phyloP scores from a whole-genome alignment of 2,797 vertebrate genomes.

The Melanotaenia parkinsoni region DNA sequence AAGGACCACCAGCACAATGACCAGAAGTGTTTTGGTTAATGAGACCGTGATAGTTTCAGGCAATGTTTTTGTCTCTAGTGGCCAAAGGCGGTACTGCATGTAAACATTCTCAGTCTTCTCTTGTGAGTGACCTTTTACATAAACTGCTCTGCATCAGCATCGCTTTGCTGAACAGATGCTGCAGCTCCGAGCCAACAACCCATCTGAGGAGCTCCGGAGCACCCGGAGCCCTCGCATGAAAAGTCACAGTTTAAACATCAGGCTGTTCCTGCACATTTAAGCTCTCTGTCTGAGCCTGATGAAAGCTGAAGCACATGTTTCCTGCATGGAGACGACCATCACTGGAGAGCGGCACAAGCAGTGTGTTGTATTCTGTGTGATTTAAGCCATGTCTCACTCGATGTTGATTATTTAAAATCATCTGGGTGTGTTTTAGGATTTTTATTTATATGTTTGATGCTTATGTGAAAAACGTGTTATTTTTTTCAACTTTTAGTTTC shows the following conservation, averaged over 20 bases:
- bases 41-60: neutral
- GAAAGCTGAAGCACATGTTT: constrained; percentile 27
- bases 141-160: neutral
- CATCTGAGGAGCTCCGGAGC: neutral
- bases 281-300: neutral
- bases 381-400: constrained; percentile 31
- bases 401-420: neutral
- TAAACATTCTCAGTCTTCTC: neutral
- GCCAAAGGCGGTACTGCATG: neutral
- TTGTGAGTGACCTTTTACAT: neutral
- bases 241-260: neutral
- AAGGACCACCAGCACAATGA: neutral
- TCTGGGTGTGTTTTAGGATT: constrained; percentile 14
- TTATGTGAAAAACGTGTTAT: constrained; percentile 3
- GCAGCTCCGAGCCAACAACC: neutral
- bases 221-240: neutral
- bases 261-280: neutral
- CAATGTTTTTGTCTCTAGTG: neutral
- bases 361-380: neutral
- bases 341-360: constrained; percentile 16
- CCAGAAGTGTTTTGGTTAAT: neutral
- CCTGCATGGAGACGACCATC: neutral
- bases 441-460: constrained; percentile 21
- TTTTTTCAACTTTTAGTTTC: neutral
- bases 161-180: neutral